A percentile compares a stretch with the other conserved stretches of the same genome.
Evolutionary conservation across 1,140 invertebrate species (phyloP).

Genomic region (Probaryconus sp.): DNA sequence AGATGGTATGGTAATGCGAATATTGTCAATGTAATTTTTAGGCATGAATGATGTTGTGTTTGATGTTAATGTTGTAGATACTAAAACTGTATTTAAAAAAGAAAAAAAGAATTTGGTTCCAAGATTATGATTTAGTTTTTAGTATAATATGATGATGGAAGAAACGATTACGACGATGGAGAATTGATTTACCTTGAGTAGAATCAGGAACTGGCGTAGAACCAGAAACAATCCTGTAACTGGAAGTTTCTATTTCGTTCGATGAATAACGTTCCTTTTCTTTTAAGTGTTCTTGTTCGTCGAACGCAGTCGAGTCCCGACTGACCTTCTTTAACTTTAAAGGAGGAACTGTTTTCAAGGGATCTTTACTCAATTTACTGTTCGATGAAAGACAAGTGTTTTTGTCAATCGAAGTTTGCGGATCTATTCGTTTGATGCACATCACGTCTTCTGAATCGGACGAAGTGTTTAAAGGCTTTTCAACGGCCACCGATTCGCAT

Average conservation of each 20-base stretch:
- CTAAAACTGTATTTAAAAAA: conserved; percentile 30
- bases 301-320: conserved; percentile 24
- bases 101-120: too few species aligned
- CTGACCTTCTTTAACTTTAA: conserved; percentile 36
- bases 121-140: too few species aligned
- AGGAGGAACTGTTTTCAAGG: conserved; percentile 32
- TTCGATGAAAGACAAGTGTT: conserved; percentile 24
- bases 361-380: conserved; percentile 17
- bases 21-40: conserved; percentile 46
- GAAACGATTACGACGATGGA: too few species aligned
- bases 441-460: conserved; percentile 8
- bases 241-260: conserved; percentile 28
- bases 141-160: too few species aligned
- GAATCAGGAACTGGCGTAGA: conserved; percentile 19
- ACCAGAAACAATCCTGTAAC: conserved; percentile 32
- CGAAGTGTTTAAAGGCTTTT: not conserved
- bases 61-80: conserved; percentile 40
- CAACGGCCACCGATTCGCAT: not conserved
- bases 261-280: conserved; percentile 24
- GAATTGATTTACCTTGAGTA: conserved; percentile 41
- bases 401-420: conserved; percentile 13
- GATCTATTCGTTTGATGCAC: conserved; percentile 15
- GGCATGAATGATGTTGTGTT: conserved; percentile 36
- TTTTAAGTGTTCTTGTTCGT: conserved; percentile 18
- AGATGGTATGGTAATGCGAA: conserved; percentile 45